phyloP scores from a whole-genome alignment of 2,113 vertebrate genomes.

The Dasyprocta punctata region DNA sequence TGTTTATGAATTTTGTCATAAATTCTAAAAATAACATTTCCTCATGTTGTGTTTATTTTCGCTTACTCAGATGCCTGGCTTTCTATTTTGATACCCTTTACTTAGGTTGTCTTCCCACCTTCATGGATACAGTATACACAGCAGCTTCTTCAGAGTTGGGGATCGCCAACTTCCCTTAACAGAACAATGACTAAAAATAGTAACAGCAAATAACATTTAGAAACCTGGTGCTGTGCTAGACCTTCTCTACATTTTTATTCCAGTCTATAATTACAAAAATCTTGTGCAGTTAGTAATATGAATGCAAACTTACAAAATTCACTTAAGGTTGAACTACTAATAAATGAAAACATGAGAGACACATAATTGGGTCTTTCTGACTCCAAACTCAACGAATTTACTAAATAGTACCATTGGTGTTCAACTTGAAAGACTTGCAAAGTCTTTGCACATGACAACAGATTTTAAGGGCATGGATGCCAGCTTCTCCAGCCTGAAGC shows the following conservation, averaged over 20 bases:
- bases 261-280: not conserved
- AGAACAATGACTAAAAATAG: constrained; percentile 25
- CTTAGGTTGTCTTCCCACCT: not conserved
- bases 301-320: not conserved
- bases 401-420: not conserved
- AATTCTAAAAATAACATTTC: not conserved
- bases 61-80: not conserved
- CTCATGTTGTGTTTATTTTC: not conserved
- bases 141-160: not conserved
- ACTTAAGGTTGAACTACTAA: not conserved
- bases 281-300: not conserved
- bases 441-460: not conserved
- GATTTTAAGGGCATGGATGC: not conserved
- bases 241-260: not conserved
- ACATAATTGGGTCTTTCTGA: not conserved
- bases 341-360: not conserved
- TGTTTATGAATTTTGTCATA: not conserved
- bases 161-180: not conserved
- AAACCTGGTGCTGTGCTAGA: not conserved
- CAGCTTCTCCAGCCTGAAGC: not conserved
- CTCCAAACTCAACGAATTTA: not conserved
- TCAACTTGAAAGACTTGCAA: not conserved
- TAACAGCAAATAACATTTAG: not conserved
- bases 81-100: not conserved
- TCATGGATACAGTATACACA: not conserved